A percentile compares a stretch with the other conserved stretches of the same genome.
Conservation (phyloP, 2,113 vertebrate genomes). For the Phocoena sinus region DNA sequence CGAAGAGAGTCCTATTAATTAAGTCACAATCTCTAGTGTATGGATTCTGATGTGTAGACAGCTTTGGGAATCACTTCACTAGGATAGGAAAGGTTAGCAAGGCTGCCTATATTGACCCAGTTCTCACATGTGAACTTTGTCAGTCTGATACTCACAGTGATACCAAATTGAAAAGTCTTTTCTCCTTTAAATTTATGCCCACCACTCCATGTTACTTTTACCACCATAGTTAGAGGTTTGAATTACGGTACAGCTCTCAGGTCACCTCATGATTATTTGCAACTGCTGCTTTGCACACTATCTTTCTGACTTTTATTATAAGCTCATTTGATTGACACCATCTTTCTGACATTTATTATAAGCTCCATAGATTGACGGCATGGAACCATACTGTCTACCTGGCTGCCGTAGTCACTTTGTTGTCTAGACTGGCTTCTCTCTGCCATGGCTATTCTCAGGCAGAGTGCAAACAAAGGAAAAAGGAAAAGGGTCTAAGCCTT, state of each 20-base stretch:
- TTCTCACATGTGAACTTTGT: neutral
- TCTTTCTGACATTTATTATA: neutral
- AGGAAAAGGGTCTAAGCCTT: neutral
- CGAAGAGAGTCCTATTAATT: neutral
- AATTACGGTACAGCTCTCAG: neutral
- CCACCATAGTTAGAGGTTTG: neutral
- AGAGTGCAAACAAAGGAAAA: neutral
- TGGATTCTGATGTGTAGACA: neutral
- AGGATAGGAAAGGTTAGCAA: neutral
- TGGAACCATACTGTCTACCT: neutral
- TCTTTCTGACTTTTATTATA: too few relatives aligned
- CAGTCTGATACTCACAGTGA: neutral
- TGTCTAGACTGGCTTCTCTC: neutral
- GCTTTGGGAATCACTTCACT: neutral
- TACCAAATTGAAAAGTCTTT: neutral
- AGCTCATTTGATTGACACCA: too few relatives aligned
- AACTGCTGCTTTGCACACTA: neutral
- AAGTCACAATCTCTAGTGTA: neutral
- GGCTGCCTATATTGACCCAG: neutral
- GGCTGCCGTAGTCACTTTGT: neutral
- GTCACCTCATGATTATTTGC: neutral
- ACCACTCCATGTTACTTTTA: neutral
- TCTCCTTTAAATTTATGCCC: neutral
- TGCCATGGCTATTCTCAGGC: neutral
- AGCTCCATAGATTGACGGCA: neutral